Conservation (phyloP, 2,888 invertebrate genomes). For the Cerastis leucographa region DNA sequence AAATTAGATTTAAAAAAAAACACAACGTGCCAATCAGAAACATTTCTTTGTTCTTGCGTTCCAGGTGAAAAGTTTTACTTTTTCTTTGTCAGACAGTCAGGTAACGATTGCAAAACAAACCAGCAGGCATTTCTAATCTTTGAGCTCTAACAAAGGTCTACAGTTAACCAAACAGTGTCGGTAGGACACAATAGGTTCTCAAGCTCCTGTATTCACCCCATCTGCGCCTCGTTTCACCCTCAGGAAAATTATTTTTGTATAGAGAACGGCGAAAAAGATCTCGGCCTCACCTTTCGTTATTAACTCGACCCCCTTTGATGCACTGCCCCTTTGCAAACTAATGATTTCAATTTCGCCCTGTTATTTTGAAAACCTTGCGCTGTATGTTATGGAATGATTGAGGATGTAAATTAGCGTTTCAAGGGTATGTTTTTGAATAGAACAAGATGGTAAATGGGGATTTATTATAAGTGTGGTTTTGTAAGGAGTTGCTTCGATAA, state of each 20-base stretch:
- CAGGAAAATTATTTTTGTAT: conserved; percentile 81
- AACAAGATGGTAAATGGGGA: conserved; percentile 48
- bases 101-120: conserved; percentile 32
- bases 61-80: neutral
- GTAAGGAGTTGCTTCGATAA: conserved; percentile 15
- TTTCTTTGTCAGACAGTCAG: conserved; percentile 15
- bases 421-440: conserved; percentile 57
- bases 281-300: conserved; percentile 87
- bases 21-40: neutral
- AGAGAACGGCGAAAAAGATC: conserved; percentile 83
- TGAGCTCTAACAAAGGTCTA: conserved; percentile 65
- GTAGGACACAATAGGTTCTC: conserved; percentile 76
- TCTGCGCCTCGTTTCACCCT: conserved; percentile 67
- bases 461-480: conserved; percentile 41
- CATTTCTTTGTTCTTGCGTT: conserved; percentile 6
- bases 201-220: conserved; percentile 62
- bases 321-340: conserved; percentile 83
- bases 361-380: conserved; percentile 74
- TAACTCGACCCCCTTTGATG: conserved; percentile 86
- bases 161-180: conserved; percentile 78
- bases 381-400: conserved; percentile 72
- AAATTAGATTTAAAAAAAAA: neutral
- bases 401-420: conserved; percentile 69
- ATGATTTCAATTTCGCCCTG: conserved; percentile 84
- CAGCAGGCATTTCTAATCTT: conserved; percentile 36